Evolutionary conservation across 2,888 invertebrate genomes (phyloP).

Genomic region (Hipparchia sbordonii): DNA sequence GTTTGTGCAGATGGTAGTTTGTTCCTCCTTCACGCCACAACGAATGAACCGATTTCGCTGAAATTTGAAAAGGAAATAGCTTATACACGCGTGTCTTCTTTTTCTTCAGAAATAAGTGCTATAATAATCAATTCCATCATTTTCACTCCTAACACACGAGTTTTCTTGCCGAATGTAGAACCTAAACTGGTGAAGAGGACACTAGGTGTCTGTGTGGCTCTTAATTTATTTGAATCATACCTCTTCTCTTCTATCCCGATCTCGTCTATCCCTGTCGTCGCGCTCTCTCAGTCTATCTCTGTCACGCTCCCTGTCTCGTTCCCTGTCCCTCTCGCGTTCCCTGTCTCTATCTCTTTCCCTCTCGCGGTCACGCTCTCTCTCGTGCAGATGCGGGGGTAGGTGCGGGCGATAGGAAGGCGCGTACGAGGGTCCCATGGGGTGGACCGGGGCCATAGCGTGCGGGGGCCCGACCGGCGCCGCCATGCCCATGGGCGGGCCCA

Average conservation of each 20-base stretch:
- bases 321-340: constrained; percentile 77
- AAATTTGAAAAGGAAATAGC: no score
- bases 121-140: no score
- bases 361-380: constrained; percentile 63
- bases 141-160: no score
- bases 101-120: no score
- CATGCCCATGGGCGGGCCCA: constrained; percentile 58
- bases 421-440: constrained; percentile 51
- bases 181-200: no score
- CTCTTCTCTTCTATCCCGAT: constrained; percentile 59
- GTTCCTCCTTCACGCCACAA: no score
- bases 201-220: no score
- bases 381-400: constrained; percentile 48
- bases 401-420: constrained; percentile 46
- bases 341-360: constrained; percentile 73
- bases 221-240: constrained; percentile 45
- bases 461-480: constrained; percentile 48
- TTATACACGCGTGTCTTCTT: no score
- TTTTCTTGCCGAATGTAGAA: no score
- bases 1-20: no score
- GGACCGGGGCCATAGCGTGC: constrained; percentile 56
- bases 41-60: no score
- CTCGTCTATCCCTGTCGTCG: constrained; percentile 1
- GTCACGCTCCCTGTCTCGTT: constrained; percentile 64
- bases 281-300: constrained; percentile 45